phyloP scores from a whole-genome alignment of 2,888 invertebrate genomes.

The Apamea epomidion region DNA sequence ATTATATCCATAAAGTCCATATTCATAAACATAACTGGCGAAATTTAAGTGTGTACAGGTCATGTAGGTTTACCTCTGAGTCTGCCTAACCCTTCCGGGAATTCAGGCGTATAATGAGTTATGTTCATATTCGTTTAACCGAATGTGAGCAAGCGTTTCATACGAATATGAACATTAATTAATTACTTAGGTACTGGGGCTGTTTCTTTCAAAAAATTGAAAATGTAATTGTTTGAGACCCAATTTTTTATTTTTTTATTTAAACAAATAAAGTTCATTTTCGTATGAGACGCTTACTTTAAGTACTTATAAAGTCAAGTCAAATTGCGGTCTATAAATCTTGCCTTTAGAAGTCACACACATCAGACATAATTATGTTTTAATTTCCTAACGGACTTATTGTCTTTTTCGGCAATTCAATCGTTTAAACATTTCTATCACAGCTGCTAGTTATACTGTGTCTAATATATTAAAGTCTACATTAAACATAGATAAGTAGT shows the following conservation, averaged over 20 bases:
- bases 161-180: neutral
- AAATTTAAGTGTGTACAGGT: neutral
- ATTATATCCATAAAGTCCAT: neutral
- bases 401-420: constrained; percentile 44
- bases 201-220: too few species aligned
- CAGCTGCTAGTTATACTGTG: constrained; percentile 30
- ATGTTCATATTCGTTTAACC: neutral
- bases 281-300: neutral
- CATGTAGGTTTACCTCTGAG: neutral
- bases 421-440: constrained; percentile 23
- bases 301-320: neutral
- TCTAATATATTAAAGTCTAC: constrained; percentile 24
- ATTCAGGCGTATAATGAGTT: neutral
- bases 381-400: constrained; percentile 40
- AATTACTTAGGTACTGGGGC: too few species aligned
- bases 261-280: neutral
- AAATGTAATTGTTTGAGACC: too few species aligned
- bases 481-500: neutral
- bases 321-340: neutral
- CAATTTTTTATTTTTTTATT: too few species aligned
- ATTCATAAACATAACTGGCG: neutral
- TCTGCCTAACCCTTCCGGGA: neutral
- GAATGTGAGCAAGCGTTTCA: neutral
- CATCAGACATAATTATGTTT: constrained; percentile 3
- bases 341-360: neutral